Evolutionary conservation across 2,113 vertebrate genomes (phyloP).

Genomic region (Microcebus tavaratra): DNA sequence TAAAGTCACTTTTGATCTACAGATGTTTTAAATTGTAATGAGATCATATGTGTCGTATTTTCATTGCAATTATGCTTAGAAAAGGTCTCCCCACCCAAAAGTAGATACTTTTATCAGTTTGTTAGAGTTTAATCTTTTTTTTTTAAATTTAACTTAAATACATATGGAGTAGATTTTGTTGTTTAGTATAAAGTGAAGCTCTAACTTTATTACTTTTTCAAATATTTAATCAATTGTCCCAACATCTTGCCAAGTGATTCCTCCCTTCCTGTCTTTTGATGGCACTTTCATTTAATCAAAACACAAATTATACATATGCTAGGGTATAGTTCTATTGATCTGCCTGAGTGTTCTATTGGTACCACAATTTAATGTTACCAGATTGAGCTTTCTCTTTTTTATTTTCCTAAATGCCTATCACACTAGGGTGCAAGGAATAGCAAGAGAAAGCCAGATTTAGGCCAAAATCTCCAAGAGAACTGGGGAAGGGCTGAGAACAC

Average conservation of each 20-base stretch:
- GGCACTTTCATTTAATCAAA: constrained; percentile 9
- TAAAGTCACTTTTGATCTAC: constrained; percentile 22
- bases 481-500: background rate
- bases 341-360: background rate
- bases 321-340: background rate
- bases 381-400: background rate
- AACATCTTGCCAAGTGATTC: background rate
- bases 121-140: background rate
- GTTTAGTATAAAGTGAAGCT: background rate
- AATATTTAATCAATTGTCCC: constrained; percentile 29
- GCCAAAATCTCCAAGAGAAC: background rate
- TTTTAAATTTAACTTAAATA: background rate
- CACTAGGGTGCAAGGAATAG: background rate
- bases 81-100: background rate
- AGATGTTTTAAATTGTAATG: background rate
- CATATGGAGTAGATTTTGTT: background rate
- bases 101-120: background rate
- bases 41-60: constrained; percentile 5
- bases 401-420: background rate
- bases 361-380: background rate
- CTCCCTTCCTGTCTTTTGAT: background rate
- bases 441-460: background rate
- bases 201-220: constrained; percentile 18
- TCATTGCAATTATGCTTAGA: background rate
- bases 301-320: background rate